Conservation (phyloP, 2,113 vertebrate genomes). For the Dipodomys ordii region DNA sequence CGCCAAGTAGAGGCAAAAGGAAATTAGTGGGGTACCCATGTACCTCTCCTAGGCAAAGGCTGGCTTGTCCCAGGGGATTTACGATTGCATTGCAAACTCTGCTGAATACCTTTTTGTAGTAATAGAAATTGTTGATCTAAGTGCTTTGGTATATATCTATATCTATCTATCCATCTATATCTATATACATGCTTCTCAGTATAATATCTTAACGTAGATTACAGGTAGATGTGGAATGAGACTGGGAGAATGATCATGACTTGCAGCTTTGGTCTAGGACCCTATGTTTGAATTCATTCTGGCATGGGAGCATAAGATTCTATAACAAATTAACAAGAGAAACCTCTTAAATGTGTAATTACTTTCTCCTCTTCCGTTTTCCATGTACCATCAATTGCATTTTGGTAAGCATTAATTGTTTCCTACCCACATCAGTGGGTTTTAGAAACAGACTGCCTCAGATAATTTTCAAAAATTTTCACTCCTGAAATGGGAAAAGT, state of each 20-base stretch:
- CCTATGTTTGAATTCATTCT: neutral
- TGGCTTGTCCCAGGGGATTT: neutral
- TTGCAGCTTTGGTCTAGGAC: conserved; percentile 18
- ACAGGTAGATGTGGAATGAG: neutral
- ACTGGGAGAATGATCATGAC: neutral
- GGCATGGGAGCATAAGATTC: neutral
- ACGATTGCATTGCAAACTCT: conserved; percentile 23
- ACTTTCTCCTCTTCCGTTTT: neutral
- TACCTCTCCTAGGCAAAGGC: neutral
- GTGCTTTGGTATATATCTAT: neutral
- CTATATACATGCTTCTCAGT: conserved; percentile 11
- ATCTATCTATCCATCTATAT: too few relatives aligned
- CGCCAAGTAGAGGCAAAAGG: conserved; percentile 11
- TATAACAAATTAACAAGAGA: neutral
- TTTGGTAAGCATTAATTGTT: neutral
- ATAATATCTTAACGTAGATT: conserved; percentile 46
- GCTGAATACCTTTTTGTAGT: conserved; percentile 24
- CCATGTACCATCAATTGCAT: neutral
- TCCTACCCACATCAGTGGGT: neutral
- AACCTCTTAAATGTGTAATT: neutral
- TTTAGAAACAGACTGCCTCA: conserved; percentile 5
- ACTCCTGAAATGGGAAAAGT: neutral
- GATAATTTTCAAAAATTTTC: neutral
- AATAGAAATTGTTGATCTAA: conserved; percentile 37
- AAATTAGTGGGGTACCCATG: neutral